Base-by-base conservation (phyloP, 2,797 vertebrate genomes). In the Pseudochirops cupreus region DNA sequence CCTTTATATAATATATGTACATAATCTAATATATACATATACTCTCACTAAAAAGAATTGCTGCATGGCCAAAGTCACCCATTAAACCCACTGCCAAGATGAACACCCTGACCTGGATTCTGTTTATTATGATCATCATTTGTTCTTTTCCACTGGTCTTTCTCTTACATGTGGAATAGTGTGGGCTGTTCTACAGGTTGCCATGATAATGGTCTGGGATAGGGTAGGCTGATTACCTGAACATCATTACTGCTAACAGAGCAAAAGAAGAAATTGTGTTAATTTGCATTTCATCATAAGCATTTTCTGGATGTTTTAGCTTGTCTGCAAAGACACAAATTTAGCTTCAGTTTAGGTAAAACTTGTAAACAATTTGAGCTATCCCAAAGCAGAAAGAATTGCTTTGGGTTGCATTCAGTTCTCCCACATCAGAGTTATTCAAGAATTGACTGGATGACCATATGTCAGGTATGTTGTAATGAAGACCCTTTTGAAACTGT, bases 41-140 rank as follows among this genome's bases (percentile, higher is more conserved):
- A 39, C 1, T 74, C 13, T 1, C 53, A 94, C 10, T 54, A 54
- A 11, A 94, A 93, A 29, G 39, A 93, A 92, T 94, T 95, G 74
- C 58, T 26, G 52, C 50, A 4, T 6, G 54, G 11, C 16, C 57
- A 87, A 91, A 95, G 56, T 90, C 57, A 96, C 46, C 13, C 28
- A 91, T 52, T 39, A 89, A 94, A 91, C 57, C 33, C 92, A 50
- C n/a, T 13, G 26, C 24, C 0, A 26, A 89, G 56, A 14, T 74
- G 46, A 96, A 91, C 52, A 26, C 53, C 33, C 59, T 67, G 28
- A 39, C 58, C 52, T 46, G 91, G 11, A 50, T 92, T 87, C 53
- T 5, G 55, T 87, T 58, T 90, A 11, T 67, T 46, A n/a, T 0
- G 74, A 50, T 50, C 14, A n/a, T 52, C 10, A 6, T 57, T 92